phyloP scores from a whole-genome alignment of 2,113 vertebrate species.

The Rhea americana region DNA sequence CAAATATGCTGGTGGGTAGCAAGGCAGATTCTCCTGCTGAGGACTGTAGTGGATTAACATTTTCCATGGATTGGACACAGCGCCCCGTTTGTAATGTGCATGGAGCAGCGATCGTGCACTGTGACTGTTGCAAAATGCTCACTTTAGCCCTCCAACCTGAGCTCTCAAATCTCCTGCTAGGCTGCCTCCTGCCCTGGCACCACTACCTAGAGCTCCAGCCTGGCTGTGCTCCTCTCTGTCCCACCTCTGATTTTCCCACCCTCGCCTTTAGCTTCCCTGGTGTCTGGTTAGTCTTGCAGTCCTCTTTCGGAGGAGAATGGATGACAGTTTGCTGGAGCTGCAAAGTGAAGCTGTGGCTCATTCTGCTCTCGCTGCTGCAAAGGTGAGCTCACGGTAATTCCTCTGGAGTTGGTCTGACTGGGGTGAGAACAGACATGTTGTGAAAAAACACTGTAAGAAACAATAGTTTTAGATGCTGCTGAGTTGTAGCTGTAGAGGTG shows the following conservation, averaged over 20 bases:
- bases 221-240: not conserved
- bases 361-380: not conserved
- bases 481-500: not conserved
- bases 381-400: not conserved
- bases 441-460: not conserved
- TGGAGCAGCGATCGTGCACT: not conserved
- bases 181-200: not conserved
- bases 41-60: not conserved
- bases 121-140: not conserved
- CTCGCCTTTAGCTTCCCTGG: not conserved
- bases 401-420: not conserved
- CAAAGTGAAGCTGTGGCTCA: not conserved
- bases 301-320: not conserved
- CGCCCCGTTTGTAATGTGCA: not conserved
- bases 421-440: fast-evolving
- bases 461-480: not conserved
- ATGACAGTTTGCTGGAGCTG: not conserved
- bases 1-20: not conserved
- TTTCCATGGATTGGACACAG: not conserved
- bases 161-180: not conserved
- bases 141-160: not conserved
- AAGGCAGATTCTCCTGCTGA: not conserved
- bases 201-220: not conserved
- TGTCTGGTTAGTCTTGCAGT: not conserved
- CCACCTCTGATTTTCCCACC: not conserved